phyloP scores from a whole-genome alignment of 23 tunicate genomes.

The Ciona savignyi region DNA sequence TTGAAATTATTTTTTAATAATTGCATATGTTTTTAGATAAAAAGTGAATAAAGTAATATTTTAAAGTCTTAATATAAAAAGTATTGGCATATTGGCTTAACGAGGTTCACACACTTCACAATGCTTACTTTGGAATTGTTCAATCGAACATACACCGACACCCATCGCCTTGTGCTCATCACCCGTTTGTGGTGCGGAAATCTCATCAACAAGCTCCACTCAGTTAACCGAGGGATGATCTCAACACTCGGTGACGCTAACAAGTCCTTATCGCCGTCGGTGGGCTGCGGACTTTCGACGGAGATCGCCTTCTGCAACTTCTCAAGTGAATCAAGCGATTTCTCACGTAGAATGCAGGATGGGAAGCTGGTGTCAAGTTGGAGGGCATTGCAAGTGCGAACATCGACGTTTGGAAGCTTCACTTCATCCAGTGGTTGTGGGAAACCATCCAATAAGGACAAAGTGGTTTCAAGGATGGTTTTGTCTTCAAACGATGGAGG shows the following conservation, averaged over 20 bases:
- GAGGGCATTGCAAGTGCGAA: conserved; percentile 14
- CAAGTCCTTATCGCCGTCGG: background rate
- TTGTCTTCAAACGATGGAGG: no score
- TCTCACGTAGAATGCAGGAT: conserved; percentile 10
- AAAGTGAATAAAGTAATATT: no score
- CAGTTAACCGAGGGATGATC: conserved; percentile 13
- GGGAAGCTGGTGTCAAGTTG: conserved; percentile 9
- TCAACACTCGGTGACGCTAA: background rate
- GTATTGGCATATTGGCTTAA: no score
- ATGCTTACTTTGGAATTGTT: conserved; percentile 35
- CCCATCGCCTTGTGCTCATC: conserved; percentile 89
- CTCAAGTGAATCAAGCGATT: conserved; percentile 20
- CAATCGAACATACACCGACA: conserved; percentile 46
- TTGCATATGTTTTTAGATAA: no score
- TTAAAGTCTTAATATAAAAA: no score
- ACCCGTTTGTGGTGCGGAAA: conserved; percentile 60
- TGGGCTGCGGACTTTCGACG: conserved; percentile 19
- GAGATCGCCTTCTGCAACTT: conserved; percentile 17
- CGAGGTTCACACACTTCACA: no score
- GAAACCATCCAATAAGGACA: conserved; percentile 30
- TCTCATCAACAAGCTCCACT: conserved; percentile 83
- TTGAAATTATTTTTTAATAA: background rate
- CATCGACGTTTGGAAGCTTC: conserved; percentile 1
- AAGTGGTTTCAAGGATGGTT: conserved; percentile 28
- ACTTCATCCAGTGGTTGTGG: conserved; percentile 2